Percentiles rank a stretch among this genome's conserved stretches.
Conservation (phyloP, 2,797 vertebrate genomes). For the Pangasius krempfi region DNA sequence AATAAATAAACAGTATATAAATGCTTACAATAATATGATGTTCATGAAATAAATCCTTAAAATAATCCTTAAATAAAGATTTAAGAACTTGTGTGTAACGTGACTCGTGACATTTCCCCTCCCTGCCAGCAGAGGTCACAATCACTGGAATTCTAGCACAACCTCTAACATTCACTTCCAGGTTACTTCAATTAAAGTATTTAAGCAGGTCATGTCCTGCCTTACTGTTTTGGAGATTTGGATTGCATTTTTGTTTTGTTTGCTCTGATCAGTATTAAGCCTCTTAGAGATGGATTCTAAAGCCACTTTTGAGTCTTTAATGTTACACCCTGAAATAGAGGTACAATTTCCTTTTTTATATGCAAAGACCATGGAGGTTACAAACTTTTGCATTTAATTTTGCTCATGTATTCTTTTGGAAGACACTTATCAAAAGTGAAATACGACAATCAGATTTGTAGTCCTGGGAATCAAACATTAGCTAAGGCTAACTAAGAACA, state of each 20-base stretch:
- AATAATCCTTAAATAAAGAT: background rate
- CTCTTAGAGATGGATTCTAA: background rate
- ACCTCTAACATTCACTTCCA: background rate
- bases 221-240: too few relatives aligned
- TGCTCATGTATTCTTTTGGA: background rate
- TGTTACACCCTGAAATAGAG: background rate
- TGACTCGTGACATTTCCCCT: background rate
- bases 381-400: background rate
- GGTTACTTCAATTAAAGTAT: background rate
- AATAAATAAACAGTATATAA: background rate
- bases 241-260: background rate
- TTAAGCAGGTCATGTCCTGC: background rate
- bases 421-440: background rate
- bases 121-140: background rate
- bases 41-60: background rate
- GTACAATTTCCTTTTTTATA: background rate
- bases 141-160: background rate
- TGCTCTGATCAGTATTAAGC: background rate
- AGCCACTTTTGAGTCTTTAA: background rate
- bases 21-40: background rate
- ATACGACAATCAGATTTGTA: background rate
- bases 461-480: background rate
- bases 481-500: too few relatives aligned
- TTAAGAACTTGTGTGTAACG: background rate
- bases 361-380: too few relatives aligned